Evolutionary conservation across 2,888 invertebrate species (phyloP).

Genomic region (Stenichneumon culpator): DNA sequence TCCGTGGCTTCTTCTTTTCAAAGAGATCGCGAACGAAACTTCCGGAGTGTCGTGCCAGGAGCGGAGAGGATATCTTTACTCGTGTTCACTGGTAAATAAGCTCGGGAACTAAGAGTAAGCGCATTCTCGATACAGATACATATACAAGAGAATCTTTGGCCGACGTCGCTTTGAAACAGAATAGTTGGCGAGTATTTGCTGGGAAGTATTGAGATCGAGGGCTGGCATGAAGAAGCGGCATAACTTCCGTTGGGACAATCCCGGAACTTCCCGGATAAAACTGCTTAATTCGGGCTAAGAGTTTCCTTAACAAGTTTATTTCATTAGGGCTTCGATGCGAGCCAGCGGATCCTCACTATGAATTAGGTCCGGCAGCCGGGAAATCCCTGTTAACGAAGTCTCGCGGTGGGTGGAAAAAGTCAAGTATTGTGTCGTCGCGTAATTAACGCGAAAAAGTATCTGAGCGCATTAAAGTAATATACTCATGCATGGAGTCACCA

Average conservation of each 20-base stretch:
- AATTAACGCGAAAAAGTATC: too few relatives aligned
- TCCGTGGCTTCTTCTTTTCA: neutral
- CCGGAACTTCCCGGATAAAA: neutral
- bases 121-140: slow-evolving; percentile 5
- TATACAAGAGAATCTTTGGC: slow-evolving; percentile 24
- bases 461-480: too few relatives aligned
- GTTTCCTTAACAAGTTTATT: neutral
- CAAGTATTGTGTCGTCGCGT: too few relatives aligned
- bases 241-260: slow-evolving; percentile 7
- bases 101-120: neutral
- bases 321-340: too few relatives aligned
- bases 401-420: too few relatives aligned
- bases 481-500: too few relatives aligned
- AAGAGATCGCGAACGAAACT: slow-evolving; percentile 21
- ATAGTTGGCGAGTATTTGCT: slow-evolving; percentile 65
- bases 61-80: slow-evolving; percentile 33
- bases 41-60: slow-evolving; percentile 38
- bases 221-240: neutral
- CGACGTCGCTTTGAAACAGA: slow-evolving; percentile 34
- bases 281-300: slow-evolving; percentile 46
- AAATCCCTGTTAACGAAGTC: too few relatives aligned
- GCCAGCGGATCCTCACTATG: too few relatives aligned
- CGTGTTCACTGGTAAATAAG: slow-evolving; percentile 29
- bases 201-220: slow-evolving; percentile 53
- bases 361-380: too few relatives aligned